Evolutionary conservation across 2,113 vertebrate genomes (phyloP).

Genomic region (Pelmatolapia mariae): DNA sequence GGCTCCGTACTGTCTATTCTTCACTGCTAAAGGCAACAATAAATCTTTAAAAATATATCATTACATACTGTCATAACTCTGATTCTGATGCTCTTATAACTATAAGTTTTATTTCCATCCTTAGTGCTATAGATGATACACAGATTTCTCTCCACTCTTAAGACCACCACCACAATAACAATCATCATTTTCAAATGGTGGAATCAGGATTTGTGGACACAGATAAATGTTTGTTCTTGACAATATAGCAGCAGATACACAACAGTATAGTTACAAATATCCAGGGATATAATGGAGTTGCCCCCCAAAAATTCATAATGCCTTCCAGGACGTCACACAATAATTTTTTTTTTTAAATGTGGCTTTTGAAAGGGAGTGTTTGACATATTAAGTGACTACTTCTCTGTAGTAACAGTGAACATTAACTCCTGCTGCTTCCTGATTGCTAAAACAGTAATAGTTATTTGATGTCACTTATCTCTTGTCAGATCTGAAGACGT

Average conservation of each 20-base stretch:
- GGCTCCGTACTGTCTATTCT: neutral
- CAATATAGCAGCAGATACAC: neutral
- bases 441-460: neutral
- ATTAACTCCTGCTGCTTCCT: neutral
- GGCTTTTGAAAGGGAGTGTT: neutral
- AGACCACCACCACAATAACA: neutral
- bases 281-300: neutral
- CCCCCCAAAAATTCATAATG: neutral
- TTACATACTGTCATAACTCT: neutral
- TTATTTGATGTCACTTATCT: neutral
- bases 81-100: neutral
- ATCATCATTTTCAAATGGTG: fast-evolving
- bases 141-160: neutral
- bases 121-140: neutral
- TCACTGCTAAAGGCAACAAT: neutral
- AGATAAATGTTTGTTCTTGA: neutral
- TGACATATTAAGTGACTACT: neutral
- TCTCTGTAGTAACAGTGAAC: neutral
- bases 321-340: neutral
- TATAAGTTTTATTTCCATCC: neutral
- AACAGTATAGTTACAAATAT: neutral
- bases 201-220: neutral
- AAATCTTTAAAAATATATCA: neutral
- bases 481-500: neutral
- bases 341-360: too few species aligned